phyloP scores from a whole-genome alignment of 2,797 vertebrate genomes.

The Hipposideros larvatus region DNA sequence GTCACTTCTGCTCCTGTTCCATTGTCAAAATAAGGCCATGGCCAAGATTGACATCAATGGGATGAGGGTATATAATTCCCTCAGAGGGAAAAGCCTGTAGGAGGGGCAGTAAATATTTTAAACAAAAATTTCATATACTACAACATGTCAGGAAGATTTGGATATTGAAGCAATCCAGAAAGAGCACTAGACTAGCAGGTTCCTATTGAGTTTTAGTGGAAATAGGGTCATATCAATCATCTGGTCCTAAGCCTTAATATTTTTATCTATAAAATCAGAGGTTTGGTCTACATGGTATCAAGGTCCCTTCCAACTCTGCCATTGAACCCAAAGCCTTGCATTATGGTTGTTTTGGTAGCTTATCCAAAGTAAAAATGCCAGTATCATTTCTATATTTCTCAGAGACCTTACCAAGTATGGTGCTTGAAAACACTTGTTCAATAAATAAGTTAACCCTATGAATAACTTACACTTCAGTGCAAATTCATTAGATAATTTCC shows the following conservation, averaged over 20 bases:
- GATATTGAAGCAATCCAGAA: not conserved
- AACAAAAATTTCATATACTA: not conserved
- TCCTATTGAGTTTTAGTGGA: not conserved
- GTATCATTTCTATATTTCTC: not conserved
- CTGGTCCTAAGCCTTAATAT: not conserved
- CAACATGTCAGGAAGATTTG: not conserved
- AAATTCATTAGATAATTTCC: constrained; percentile 32
- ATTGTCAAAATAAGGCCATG: not conserved
- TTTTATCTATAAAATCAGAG: not conserved
- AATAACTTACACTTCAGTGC: not conserved
- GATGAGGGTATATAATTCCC: not conserved
- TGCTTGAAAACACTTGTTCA: not conserved
- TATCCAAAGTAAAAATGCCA: not conserved
- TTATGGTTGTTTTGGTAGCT: not conserved
- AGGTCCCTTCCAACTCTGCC: not conserved
- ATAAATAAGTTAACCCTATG: not conserved
- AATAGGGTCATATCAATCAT: not conserved
- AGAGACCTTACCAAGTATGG: not conserved
- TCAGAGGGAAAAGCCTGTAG: not conserved
- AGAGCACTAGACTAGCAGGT: not conserved
- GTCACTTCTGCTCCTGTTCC: not conserved
- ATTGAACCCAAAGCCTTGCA: not conserved
- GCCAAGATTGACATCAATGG: not conserved
- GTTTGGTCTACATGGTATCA: not conserved
- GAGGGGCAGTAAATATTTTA: not conserved